Conservation (phyloP, 2,797 vertebrate genomes). For the Spinus olivaceus region DNA sequence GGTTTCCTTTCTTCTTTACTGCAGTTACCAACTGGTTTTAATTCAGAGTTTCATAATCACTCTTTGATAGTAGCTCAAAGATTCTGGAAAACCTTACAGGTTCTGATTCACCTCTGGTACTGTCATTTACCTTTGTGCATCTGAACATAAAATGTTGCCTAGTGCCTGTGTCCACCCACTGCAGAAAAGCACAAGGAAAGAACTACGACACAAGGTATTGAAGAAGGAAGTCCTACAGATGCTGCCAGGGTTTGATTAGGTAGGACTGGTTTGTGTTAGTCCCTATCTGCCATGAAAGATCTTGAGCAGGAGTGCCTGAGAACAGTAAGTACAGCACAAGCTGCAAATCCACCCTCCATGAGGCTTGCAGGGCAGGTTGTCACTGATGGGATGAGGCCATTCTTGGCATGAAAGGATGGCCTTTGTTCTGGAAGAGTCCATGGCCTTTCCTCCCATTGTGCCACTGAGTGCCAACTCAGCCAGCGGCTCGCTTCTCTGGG, state of each 20-base stretch:
- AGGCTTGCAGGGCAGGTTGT: not conserved
- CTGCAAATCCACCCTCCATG: not conserved
- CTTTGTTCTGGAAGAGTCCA: not conserved
- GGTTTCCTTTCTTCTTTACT: not conserved
- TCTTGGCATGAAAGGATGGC: not conserved
- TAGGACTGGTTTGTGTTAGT: not conserved
- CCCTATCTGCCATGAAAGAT: not conserved
- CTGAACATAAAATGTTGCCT: not conserved
- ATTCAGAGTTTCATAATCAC: not conserved
- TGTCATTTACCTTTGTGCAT: not conserved
- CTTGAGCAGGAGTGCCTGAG: not conserved
- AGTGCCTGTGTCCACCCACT: not conserved
- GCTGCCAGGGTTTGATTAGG: not conserved
- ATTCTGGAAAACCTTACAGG: not conserved
- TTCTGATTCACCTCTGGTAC: not conserved
- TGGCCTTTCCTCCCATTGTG: not conserved
- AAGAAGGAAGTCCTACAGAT: not conserved
- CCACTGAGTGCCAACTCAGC: not conserved
- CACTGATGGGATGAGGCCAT: not conserved
- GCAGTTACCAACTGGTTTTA: not conserved
- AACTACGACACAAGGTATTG: rapidly evolving
- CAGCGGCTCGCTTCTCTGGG: rapidly evolving
- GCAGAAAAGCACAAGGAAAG: not conserved
- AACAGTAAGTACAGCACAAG: not conserved
- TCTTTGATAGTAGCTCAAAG: not conserved